Conservation (phyloP, 2,888 invertebrate species). For the Erebia ligea region DNA sequence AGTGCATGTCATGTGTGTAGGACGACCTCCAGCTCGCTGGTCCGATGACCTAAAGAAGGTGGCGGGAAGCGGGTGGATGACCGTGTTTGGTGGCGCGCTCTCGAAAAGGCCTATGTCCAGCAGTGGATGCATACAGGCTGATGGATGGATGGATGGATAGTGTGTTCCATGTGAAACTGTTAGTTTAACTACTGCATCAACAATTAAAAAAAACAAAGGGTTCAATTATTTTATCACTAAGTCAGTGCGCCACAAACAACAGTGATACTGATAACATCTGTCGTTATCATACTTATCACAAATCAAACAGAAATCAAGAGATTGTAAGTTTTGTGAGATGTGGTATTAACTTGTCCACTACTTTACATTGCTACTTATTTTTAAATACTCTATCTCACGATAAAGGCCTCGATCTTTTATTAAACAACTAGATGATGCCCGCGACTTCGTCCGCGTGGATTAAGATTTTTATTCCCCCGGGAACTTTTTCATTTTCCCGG, state of each 20-base stretch:
- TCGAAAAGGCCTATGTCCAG: too few relatives aligned
- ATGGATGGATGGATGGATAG: too few relatives aligned
- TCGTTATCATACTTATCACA: constrained; percentile 57
- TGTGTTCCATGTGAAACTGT: too few relatives aligned
- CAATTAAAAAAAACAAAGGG: background rate
- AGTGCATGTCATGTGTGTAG: too few relatives aligned
- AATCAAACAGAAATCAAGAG: constrained; percentile 63
- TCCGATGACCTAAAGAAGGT: too few relatives aligned
- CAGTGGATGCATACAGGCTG: too few relatives aligned
- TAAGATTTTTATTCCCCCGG: too few relatives aligned
- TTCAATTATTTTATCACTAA: constrained; percentile 1
- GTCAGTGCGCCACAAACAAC: constrained; percentile 1
- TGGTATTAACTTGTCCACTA: constrained; percentile 55
- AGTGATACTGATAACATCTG: constrained; percentile 44
- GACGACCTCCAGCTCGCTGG: too few relatives aligned
- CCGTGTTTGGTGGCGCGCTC: too few relatives aligned
- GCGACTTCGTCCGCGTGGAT: background rate
- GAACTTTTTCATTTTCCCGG: too few relatives aligned
- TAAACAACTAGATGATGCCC: background rate
- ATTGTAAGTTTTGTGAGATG: constrained; percentile 69
- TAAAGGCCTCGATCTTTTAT: background rate
- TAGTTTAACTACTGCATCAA: too few relatives aligned
- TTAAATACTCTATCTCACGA: constrained; percentile 63
- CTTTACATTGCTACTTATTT: constrained; percentile 62
- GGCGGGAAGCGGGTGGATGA: too few relatives aligned